A percentile compares a stretch with the other conserved stretches of the same genome.
Conservation (phyloP, 2,888 invertebrate genomes). For the Tenthredo mesomela region DNA sequence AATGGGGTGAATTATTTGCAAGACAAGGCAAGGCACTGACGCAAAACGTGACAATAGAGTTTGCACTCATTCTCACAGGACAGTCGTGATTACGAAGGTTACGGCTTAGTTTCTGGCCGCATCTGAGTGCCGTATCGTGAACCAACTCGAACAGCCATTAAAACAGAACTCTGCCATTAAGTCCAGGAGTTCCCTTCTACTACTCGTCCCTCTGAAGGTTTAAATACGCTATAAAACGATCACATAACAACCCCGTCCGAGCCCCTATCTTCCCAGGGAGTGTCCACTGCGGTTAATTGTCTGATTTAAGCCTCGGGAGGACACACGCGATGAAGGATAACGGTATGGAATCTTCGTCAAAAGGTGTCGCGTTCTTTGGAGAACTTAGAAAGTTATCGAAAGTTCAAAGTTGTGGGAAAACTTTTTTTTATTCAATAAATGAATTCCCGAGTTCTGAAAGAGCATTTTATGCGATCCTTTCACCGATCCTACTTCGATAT, state of each 20-base stretch:
- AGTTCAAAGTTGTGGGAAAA: neutral
- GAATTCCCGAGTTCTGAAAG: neutral
- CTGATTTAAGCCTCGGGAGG: slow-evolving; percentile 51
- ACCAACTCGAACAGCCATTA: slow-evolving; percentile 59
- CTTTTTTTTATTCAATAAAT: neutral
- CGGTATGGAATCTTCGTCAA: neutral
- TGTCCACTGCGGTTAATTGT: slow-evolving; percentile 56
- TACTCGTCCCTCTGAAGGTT: slow-evolving; percentile 46
- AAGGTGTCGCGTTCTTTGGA: neutral
- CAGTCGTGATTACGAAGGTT: slow-evolving; percentile 46
- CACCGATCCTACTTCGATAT: neutral
- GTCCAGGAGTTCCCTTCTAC: slow-evolving; percentile 52
- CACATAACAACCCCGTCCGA: slow-evolving; percentile 53
- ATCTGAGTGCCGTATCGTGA: slow-evolving; percentile 50
- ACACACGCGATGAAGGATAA: slow-evolving; percentile 33
- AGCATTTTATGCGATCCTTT: neutral
- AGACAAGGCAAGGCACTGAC: neutral
- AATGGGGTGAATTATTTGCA: neutral
- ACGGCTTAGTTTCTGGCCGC: slow-evolving; percentile 49
- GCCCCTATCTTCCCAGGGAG: slow-evolving; percentile 52
- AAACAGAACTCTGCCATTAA: slow-evolving; percentile 64
- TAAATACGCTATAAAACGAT: slow-evolving; percentile 56
- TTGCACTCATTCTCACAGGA: slow-evolving; percentile 23
- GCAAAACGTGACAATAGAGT: slow-evolving; percentile 28
- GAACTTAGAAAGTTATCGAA: neutral